A percentile compares a stretch with the other conserved stretches of the same genome.
These are phyloP conservation scores for Pangasius macronema DNA, from an alignment of 2,797 vertebrate species.

Conservation along the genomic window DNA sequence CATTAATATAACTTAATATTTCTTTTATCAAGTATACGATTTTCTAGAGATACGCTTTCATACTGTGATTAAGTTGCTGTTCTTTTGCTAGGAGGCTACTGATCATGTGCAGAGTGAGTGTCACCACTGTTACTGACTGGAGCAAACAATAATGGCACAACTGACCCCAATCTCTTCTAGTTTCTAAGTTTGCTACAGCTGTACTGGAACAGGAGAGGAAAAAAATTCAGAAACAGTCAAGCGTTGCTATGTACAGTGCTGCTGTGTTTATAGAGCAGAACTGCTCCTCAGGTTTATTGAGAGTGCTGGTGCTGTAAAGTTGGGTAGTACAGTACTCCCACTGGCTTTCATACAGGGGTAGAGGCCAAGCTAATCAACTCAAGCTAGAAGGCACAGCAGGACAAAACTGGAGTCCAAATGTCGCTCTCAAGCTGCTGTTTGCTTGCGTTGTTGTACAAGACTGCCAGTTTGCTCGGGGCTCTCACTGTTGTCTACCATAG, in stretches of 20 bases:
- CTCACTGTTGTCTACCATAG: background rate
- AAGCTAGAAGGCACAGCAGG: constrained; percentile 16
- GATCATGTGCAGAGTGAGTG: background rate
- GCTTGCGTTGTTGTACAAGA: background rate
- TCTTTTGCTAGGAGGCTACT: background rate
- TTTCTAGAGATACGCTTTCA: background rate
- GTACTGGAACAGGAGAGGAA: background rate
- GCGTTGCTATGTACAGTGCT: background rate
- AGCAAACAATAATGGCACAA: background rate
- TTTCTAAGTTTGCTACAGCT: constrained; percentile 2
- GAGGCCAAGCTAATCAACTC: constrained; percentile 10
- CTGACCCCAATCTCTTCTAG: background rate
- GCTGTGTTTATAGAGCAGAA: constrained; percentile 19
- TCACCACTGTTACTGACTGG: background rate
- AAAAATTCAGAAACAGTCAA: background rate
- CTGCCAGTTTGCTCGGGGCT: background rate
- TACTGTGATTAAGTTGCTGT: background rate
- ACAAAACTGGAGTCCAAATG: constrained; percentile 19
- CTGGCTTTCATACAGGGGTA: constrained; percentile 20
- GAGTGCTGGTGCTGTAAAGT: background rate
- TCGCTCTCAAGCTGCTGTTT: constrained; percentile 9
- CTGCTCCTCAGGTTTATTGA: background rate
- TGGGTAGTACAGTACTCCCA: background rate
- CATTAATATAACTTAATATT: background rate
- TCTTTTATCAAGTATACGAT: background rate